phyloP scores from a whole-genome alignment of 2,797 vertebrate genomes.

The Nannoperca australis region DNA sequence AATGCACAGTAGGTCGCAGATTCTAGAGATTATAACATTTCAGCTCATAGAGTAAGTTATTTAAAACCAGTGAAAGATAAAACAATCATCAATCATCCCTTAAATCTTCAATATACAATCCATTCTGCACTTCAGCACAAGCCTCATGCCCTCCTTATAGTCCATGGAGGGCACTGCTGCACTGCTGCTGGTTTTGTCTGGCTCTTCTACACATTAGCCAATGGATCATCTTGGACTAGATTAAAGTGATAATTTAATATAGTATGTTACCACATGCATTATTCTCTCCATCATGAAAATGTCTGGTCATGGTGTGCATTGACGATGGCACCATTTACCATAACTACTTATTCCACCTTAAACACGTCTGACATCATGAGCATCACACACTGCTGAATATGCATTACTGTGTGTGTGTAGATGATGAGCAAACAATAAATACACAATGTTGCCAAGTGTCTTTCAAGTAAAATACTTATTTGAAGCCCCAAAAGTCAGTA shows the following conservation, averaged over 20 bases:
- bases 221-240: not conserved
- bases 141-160: not conserved
- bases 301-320: not conserved
- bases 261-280: not conserved
- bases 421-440: slow-evolving; percentile 2
- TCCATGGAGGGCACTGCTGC: too few species aligned
- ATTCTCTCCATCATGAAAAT: not conserved
- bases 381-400: not conserved
- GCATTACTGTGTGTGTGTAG: not conserved
- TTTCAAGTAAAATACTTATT: not conserved
- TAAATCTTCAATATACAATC: too few species aligned
- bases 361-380: not conserved
- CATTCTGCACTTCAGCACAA: too few species aligned
- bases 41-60: too few species aligned
- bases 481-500: slow-evolving; percentile 20
- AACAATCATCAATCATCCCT: too few species aligned
- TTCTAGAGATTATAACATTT: too few species aligned
- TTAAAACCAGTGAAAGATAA: too few species aligned
- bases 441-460: slow-evolving; percentile 4
- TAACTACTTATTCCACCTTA: not conserved
- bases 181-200: not conserved
- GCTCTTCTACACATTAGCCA: not conserved
- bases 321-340: not conserved
- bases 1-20: too few species aligned
- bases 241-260: not conserved